Percentiles rank a stretch among this genome's conserved stretches.
Conservation (phyloP, 2,113 vertebrate genomes). For the Reinhardtius hippoglossoides region DNA sequence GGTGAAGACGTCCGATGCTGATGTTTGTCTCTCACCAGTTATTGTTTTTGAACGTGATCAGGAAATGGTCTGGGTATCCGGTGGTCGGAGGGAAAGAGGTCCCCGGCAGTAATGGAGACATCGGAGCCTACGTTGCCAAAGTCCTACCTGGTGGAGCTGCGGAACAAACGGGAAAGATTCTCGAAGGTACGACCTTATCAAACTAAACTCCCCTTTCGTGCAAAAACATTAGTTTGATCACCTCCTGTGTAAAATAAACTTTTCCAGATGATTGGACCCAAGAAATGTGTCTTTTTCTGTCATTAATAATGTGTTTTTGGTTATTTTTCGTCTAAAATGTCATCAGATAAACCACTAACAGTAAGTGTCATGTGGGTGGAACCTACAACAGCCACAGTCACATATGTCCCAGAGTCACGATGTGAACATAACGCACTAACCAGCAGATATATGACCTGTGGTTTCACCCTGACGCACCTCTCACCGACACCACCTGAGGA, state of each 20-base stretch:
- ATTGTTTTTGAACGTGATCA: slow-evolving; percentile 65
- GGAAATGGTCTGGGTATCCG: slow-evolving; percentile 96
- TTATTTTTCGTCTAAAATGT: neutral
- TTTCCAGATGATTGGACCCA: too few relatives aligned
- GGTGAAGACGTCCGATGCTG: too few relatives aligned
- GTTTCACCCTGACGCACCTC: slow-evolving; percentile 19
- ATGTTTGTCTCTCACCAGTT: neutral
- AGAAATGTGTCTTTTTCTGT: too few relatives aligned
- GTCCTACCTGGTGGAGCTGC: slow-evolving; percentile 94
- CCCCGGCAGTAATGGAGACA: slow-evolving; percentile 90
- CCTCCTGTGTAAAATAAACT: too few relatives aligned
- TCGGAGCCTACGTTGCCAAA: slow-evolving; percentile 96
- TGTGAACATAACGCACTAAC: neutral
- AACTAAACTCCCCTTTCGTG: neutral
- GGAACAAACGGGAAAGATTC: slow-evolving; percentile 93
- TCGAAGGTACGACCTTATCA: slow-evolving; percentile 88
- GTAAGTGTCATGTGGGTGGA: neutral
- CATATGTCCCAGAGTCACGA: too few relatives aligned
- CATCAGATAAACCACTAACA: too few relatives aligned
- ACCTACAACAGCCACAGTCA: neutral
- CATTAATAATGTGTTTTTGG: neutral
- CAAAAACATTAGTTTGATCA: neutral
- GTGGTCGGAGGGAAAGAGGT: slow-evolving; percentile 98
- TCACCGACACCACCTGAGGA: slow-evolving; percentile 44
- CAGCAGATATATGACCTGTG: slow-evolving; percentile 36